These are phyloP conservation scores for Calameuta idolon DNA, from an alignment of 2,888 invertebrate species.

Conservation along the genomic window DNA sequence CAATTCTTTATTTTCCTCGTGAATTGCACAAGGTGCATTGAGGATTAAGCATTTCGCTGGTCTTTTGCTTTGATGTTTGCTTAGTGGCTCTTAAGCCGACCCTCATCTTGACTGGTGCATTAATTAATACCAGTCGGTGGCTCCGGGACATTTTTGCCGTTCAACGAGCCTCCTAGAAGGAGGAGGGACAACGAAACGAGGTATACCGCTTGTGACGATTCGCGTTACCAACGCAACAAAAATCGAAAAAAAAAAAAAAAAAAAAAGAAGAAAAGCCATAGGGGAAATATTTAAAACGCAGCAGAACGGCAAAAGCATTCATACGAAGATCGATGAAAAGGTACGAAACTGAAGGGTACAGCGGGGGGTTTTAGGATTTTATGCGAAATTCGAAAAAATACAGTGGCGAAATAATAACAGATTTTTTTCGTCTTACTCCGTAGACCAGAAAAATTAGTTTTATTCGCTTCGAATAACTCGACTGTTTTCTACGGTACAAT, in stretches of 20 bases:
- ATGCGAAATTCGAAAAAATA: neutral
- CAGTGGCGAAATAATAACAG: slow-evolving; percentile 1
- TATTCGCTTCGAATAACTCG: neutral
- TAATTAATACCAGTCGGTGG: slow-evolving; percentile 12
- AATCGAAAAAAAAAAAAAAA: neutral
- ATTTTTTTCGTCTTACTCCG: neutral
- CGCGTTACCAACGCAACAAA: neutral
- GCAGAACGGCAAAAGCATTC: neutral
- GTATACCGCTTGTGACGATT: neutral
- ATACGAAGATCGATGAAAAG: neutral
- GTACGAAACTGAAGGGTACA: neutral
- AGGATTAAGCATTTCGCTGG: slow-evolving; percentile 48
- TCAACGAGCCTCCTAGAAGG: neutral
- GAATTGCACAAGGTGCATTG: slow-evolving; percentile 36
- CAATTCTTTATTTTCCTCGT: slow-evolving; percentile 1
- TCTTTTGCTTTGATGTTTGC: slow-evolving; percentile 50
- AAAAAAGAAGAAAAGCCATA: neutral
- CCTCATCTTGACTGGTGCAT: slow-evolving; percentile 8
- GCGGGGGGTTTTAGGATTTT: neutral
- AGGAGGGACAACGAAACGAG: neutral
- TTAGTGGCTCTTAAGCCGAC: slow-evolving; percentile 41
- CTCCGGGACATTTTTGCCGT: slow-evolving; percentile 8
- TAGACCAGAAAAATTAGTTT: neutral
- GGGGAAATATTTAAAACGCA: neutral
- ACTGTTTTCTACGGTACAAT: neutral